Base-by-base conservation (phyloP, 1,140 invertebrate genomes). In the Varroa destructor region DNA sequence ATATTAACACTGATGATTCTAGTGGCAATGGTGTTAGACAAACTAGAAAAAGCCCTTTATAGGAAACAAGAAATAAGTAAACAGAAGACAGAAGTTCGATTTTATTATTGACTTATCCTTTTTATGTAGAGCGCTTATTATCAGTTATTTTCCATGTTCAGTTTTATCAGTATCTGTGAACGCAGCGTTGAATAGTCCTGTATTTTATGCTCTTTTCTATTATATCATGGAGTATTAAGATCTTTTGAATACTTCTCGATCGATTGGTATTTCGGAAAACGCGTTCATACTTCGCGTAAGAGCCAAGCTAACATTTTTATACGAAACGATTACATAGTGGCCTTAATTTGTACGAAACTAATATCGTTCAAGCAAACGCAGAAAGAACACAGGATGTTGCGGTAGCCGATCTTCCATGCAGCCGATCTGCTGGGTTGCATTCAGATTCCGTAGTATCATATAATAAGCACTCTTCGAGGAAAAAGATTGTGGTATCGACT, bases 241-340 rank as follows among this genome's bases (percentile, higher is more conserved):
- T 54, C 55, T 71, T 56, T 36, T 76, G 75, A 75, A 46, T 67
- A 10, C 56, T 72, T 67, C 10, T 75, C 36, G 72, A 75, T 40
- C 72, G 81, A 92, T 46, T 74, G 43, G 71, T 93, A 92, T 80
- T 83, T 83, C 67, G 85, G 86, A 74, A 87, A 93, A 37, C 84
- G 85, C 55, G 83, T 85, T 74, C 81, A 6, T 84, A 6, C 73
- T 99, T 75, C 95, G 96, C 56, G 93, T 94, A 4, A 82, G 85
- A 46, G 82, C 98, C 46, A 84, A 91, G 40, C 81, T 92, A 71
- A 88, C 72, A 75, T 37, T 25, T 25, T 25, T 25, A 25, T 25
- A 25, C 25, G 25, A 25, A 25, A 36, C 37, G 4, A 36, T 25
- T 14, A 73, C 6, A 51, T 6, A 73, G 37, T n/a, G 43, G 12